Percentiles rank a stretch among this genome's conserved stretches.
These are phyloP conservation scores for Brienomyrus brachyistius DNA, from an alignment of 2,113 vertebrate species.

Conservation along the genomic window DNA sequence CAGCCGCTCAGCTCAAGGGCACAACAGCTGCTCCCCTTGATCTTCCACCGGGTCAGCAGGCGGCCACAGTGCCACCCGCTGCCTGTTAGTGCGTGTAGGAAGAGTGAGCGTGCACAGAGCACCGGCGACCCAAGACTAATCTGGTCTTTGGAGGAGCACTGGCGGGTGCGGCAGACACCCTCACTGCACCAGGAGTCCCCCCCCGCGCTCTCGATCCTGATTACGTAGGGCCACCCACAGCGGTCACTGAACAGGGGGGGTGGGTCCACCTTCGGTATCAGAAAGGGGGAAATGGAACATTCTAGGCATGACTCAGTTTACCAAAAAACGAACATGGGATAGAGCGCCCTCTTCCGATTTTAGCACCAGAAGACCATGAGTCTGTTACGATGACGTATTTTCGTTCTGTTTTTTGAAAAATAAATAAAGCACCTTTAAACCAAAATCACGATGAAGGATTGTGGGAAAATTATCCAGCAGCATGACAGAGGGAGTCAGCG, in stretches of 20 bases:
- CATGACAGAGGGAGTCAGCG: neutral
- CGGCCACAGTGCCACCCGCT: neutral
- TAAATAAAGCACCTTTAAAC: neutral
- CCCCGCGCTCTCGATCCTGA: neutral
- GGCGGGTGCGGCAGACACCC: neutral
- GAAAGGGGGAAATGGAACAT: neutral
- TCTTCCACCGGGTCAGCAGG: neutral
- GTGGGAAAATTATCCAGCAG: neutral
- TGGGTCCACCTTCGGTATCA: neutral
- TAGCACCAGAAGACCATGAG: neutral
- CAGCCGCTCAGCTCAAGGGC: neutral
- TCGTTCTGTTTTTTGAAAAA: neutral
- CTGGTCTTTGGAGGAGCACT: neutral
- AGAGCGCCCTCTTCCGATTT: neutral
- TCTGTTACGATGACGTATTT: neutral
- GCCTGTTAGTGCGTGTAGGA: neutral
- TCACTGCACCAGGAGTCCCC: neutral
- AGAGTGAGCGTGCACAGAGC: neutral
- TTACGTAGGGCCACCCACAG: neutral
- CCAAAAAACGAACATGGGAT: neutral
- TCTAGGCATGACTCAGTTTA: neutral
- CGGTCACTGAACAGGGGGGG: neutral
- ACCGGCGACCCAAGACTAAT: neutral
- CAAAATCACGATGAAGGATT: neutral
- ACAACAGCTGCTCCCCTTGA: neutral